Conservation (phyloP, 2,888 invertebrate species). For the Pollenia amentaria region DNA sequence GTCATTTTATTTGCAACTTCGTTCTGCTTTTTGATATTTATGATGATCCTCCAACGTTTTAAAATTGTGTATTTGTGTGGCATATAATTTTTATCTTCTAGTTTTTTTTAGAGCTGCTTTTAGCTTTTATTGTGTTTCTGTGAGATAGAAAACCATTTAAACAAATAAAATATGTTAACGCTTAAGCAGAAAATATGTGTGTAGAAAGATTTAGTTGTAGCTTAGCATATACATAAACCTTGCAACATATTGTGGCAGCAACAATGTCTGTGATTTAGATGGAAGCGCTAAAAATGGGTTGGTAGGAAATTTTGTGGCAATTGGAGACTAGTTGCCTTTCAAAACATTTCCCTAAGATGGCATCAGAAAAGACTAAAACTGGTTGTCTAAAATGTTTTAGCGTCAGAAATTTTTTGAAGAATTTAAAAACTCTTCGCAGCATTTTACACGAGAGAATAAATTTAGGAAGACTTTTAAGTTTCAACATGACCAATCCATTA, state of each 20-base stretch:
- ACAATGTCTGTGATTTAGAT: slow-evolving; percentile 19
- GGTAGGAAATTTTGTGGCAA: too few relatives aligned
- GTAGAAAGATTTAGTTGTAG: slow-evolving; percentile 41
- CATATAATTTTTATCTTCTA: not conserved
- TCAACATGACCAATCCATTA: too few relatives aligned
- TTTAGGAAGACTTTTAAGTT: too few relatives aligned
- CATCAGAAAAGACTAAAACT: too few relatives aligned
- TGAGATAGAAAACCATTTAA: slow-evolving; percentile 53
- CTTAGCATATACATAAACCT: slow-evolving; percentile 38
- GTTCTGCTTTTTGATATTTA: slow-evolving; percentile 33
- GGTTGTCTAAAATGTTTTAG: too few relatives aligned
- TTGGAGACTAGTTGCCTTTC: too few relatives aligned
- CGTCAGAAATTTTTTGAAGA: too few relatives aligned
- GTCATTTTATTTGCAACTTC: not conserved
- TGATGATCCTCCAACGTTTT: slow-evolving; percentile 49
- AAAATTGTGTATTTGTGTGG: slow-evolving; percentile 1
- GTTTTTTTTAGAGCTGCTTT: slow-evolving; percentile 46
- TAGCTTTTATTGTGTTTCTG: slow-evolving; percentile 29
- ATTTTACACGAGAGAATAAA: too few relatives aligned
- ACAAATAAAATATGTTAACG: slow-evolving; percentile 62
- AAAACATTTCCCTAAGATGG: too few relatives aligned
- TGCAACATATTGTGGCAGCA: slow-evolving; percentile 56
- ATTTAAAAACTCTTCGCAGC: too few relatives aligned
- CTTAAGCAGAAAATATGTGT: slow-evolving; percentile 51
- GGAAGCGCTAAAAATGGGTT: not conserved